Conservation (phyloP, 2,888 invertebrate genomes). For the Ecliptopera silaceata region DNA sequence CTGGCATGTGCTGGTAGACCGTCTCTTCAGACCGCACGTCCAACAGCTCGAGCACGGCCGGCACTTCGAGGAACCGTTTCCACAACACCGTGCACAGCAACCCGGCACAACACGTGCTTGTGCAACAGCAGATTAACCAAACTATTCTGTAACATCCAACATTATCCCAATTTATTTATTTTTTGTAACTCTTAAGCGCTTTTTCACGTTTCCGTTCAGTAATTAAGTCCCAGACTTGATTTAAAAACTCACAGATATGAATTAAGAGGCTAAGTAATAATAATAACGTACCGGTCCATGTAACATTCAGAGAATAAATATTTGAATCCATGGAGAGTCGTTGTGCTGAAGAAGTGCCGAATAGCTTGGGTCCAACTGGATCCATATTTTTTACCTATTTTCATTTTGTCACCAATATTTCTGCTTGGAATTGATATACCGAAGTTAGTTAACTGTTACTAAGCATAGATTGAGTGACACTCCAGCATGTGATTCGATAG, state of each 20-base stretch:
- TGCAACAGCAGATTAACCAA: conserved; percentile 59
- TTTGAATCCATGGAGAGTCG: conserved; percentile 74
- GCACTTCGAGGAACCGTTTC: conserved; percentile 64
- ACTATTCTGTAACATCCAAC: conserved; percentile 42
- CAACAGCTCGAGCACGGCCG: conserved; percentile 57
- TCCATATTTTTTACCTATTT: conserved; percentile 16
- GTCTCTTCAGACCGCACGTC: conserved; percentile 36
- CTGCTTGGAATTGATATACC: neutral
- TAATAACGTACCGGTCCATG: conserved; percentile 59
- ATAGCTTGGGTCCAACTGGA: conserved; percentile 37
- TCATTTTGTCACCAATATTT: neutral
- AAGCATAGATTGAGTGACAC: too few relatives aligned
- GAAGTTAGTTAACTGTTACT: neutral
- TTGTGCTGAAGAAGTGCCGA: conserved; percentile 56
- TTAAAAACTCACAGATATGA: too few relatives aligned
- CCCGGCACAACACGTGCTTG: conserved; percentile 65
- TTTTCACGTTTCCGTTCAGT: too few relatives aligned
- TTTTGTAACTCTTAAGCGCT: neutral
- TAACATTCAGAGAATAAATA: conserved; percentile 56
- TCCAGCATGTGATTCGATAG: too few relatives aligned
- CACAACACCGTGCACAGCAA: conserved; percentile 64
- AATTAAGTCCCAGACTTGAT: too few relatives aligned
- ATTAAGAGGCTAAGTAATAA: too few relatives aligned
- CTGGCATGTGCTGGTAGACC: conserved; percentile 44
- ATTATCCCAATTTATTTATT: neutral